These are phyloP conservation scores for Bryconaethiops microstoma DNA, from an alignment of 2,797 vertebrate genomes.

Conservation along the genomic window DNA sequence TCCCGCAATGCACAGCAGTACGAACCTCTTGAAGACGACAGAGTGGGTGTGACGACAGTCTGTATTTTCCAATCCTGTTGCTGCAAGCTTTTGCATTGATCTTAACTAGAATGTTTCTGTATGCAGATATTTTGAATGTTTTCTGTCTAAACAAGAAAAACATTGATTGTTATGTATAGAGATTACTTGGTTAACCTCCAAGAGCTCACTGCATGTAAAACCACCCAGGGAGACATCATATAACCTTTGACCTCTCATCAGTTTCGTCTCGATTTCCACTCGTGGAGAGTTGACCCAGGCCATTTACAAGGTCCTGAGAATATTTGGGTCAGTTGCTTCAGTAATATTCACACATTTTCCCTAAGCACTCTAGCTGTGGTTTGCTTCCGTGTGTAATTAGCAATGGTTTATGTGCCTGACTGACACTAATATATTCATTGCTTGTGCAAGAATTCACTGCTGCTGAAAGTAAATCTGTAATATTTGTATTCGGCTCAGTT, in stretches of 20 bases:
- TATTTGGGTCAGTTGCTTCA: conserved; percentile 28
- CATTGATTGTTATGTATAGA: conserved; percentile 1
- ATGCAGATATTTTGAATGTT: conserved; percentile 7
- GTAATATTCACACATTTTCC: conserved; percentile 30
- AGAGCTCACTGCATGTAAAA: conserved; percentile 23
- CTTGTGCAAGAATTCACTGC: neutral
- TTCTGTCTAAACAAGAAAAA: conserved; percentile 20
- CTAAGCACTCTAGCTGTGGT: conserved; percentile 5
- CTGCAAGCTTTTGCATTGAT: conserved; percentile 10
- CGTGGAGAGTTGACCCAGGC: conserved; percentile 36
- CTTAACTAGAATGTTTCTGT: neutral
- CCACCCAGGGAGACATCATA: conserved; percentile 42
- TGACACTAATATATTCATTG: conserved; percentile 17
- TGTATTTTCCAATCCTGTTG: conserved; percentile 31
- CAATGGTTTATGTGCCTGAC: conserved; percentile 8
- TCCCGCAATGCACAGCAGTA: neutral
- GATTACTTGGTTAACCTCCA: conserved; percentile 34
- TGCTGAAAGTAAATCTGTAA: neutral
- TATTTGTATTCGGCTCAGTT: neutral
- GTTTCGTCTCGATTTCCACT: conserved; percentile 40
- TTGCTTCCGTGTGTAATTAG: conserved; percentile 31
- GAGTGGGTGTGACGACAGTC: neutral
- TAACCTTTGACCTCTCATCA: conserved; percentile 42
- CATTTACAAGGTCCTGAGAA: conserved; percentile 29
- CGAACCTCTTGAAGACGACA: neutral